Base-by-base conservation (phyloP, 2,113 vertebrate genomes). In the Petrocephalus zakoni region DNA sequence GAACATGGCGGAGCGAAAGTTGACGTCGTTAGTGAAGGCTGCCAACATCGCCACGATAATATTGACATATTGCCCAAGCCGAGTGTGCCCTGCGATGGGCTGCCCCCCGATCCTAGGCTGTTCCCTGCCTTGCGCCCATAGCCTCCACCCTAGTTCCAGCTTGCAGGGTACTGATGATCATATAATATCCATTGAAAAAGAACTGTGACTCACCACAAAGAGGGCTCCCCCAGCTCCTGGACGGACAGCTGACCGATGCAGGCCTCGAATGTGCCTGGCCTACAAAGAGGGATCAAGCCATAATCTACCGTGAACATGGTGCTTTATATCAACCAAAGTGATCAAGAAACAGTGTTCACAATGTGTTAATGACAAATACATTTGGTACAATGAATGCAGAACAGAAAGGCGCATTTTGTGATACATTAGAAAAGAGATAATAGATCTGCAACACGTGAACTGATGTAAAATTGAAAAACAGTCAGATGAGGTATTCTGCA, bases 161-260 rank as follows among this genome's bases (percentile, higher is more conserved):
- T 29, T 68, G 11, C 61, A 68, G n/a, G n/a, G 9, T 13, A n/a
- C n/a, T 68, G 61, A 29, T 29, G n/a, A 68, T 68, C 61, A 68
- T 68, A 68, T 5, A 29, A 29, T 0, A 68, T 68, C 11, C 58
- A 22, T 2, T 72, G 21, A n/a, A 47, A 21, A 83, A 21, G 29
- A 7, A 55, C n/a, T 34, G 4, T 9, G 2, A 91, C 96, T 96
- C 92, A 99, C 98, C 96, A 98, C 96, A 96, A 99, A 99, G 78
- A 98, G 94, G 87, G 96, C 94, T 91, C 97, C 97, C 87, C 97
- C 97, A 25, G 95, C 96, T 94, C 97, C 93, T 91, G 93, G 94
- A 0, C 95, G 93, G 9, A 90, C 94, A 89, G 96, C 93, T 68
- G 98, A 96, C 90, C 90, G 93, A 90, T 98, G 97, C 56, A 99